Base-by-base conservation (phyloP, 2,797 vertebrate species). In the Alcedo quadribrachys region DNA sequence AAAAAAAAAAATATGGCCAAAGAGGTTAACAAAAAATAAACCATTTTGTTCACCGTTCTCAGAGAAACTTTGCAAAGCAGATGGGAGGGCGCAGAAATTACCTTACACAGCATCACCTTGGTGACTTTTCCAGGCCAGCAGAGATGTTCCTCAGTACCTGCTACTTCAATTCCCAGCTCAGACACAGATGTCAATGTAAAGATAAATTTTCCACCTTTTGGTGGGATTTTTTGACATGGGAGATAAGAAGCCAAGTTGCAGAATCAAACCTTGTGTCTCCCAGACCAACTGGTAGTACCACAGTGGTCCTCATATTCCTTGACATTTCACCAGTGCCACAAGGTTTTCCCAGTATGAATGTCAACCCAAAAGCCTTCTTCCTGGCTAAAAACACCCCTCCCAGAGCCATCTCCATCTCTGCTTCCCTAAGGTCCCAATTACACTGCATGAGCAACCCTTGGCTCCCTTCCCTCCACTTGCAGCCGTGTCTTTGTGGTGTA, bases 111-210 rank as follows among this genome's bases (percentile, higher is more conserved):
- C 33, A 67, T 57, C 3, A 13, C 28, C 35, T 67, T 30, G 55
- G 43, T 89, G 93, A 90, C 73, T 93, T 93, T 69, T 90, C 66
- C 82, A 85, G 55, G 30, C 55, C 70, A 81, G 33, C 40, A 92
- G 81, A 78, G 55, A 73, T 8, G 33, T 57, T 89, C 48, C 62
- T 90, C 61, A 66, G 54, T 46, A 58, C 10, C 62, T 89, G 61
- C 87, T 91, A 42, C 80, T 89, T 91, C 69, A 67, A 42, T 66
- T 87, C 54, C 62, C 60, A 42, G 51, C 66, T 93, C 55, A 94
- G 76, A 12, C 66, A 62, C 25, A 69, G 54, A 73, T 5, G 1
- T 33, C 67, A 55, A n/a, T 35, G 16, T n/a, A 84, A 87, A 87
- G 46, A 65, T 37, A 54, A 46, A 80, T 71, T 33, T 66, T 89